Conservation (phyloP, 2,888 invertebrate genomes). For the Heterodera filipjevi region DNA sequence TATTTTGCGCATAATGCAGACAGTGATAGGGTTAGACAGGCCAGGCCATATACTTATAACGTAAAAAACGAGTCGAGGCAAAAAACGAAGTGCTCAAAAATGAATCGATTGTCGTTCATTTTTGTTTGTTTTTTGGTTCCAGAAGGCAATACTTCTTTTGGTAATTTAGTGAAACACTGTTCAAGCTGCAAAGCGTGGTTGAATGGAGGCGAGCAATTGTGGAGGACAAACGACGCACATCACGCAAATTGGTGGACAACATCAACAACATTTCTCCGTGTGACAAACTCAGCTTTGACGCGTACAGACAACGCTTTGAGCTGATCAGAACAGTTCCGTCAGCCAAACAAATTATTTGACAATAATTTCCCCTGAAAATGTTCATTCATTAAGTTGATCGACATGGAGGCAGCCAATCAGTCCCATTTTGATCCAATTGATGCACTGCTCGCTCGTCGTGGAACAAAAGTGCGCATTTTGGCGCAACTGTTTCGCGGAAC, state of each 20-base stretch:
- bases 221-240: constrained; percentile 14
- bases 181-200: constrained; percentile 34
- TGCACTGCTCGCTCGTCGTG: constrained; percentile 38
- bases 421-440: constrained; percentile 40
- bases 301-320: constrained; percentile 34
- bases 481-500: constrained; percentile 54
- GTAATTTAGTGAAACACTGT: constrained; percentile 32
- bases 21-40: too few relatives aligned
- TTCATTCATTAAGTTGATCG: constrained; percentile 22
- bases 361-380: not conserved
- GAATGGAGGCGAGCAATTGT: constrained; percentile 22
- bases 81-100: too few relatives aligned
- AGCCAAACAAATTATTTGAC: too few relatives aligned
- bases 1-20: too few relatives aligned
- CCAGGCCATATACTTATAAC: too few relatives aligned
- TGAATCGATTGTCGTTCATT: too few relatives aligned
- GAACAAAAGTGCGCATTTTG: constrained; percentile 48
- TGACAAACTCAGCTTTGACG: constrained; percentile 33
- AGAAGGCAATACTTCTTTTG: not conserved
- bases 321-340: constrained; percentile 30
- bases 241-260: not conserved
- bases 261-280: not conserved
- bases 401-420: not conserved
- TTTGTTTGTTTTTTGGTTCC: not conserved
- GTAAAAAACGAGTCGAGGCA: too few relatives aligned